These are phyloP conservation scores for Tretioscincus oriximinensis DNA, from an alignment of 2,113 vertebrate genomes.

Conservation along the genomic window DNA sequence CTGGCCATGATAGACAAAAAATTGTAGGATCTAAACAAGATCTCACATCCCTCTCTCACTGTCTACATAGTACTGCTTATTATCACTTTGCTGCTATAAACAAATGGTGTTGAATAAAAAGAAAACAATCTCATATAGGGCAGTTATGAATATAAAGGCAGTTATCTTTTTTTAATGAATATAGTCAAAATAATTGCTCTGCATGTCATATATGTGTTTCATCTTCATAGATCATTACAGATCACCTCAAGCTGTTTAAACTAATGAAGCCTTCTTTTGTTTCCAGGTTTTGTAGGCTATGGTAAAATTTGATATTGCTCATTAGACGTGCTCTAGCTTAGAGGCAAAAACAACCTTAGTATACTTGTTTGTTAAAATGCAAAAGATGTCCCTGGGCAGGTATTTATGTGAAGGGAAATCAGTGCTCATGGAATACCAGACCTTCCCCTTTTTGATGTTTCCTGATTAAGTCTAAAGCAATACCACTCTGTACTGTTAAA, in stretches of 20 bases:
- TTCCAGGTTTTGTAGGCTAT: neutral
- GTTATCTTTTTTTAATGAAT: too few relatives aligned
- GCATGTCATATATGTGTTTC: neutral
- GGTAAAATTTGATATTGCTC: constrained; percentile 7
- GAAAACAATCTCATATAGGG: neutral
- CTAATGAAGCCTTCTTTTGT: neutral
- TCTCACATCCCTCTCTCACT: too few relatives aligned
- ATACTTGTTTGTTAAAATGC: too few relatives aligned
- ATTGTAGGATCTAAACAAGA: too few relatives aligned
- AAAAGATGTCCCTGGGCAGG: too few relatives aligned
- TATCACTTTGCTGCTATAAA: neutral
- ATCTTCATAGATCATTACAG: neutral
- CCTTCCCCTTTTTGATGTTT: neutral
- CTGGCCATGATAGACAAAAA: too few relatives aligned
- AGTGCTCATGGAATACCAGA: neutral
- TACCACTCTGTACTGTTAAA: neutral
- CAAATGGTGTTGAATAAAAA: neutral
- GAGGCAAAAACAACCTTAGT: neutral
- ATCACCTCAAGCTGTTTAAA: neutral
- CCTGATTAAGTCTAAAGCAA: neutral
- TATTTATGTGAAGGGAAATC: too few relatives aligned
- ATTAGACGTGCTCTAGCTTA: neutral
- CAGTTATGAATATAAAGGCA: accelerated
- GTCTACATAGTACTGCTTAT: too few relatives aligned
- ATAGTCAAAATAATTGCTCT: neutral